A percentile compares a stretch with the other conserved stretches of the same genome.
Conservation (phyloP, 2,888 invertebrate species). For the Helobdella robusta region DNA sequence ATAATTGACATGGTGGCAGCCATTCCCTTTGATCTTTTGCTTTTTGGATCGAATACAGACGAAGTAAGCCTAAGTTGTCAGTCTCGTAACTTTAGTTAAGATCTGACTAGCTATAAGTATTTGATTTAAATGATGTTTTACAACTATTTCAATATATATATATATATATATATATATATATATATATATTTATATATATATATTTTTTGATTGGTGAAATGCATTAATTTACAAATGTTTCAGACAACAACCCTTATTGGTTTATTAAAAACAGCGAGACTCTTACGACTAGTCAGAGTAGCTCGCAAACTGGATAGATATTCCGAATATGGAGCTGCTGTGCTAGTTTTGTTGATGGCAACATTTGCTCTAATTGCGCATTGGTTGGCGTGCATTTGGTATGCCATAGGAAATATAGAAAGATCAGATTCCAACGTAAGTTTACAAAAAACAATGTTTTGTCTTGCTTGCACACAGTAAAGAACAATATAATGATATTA, state of each 20-base stretch:
- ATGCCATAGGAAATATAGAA: slow-evolving; percentile 72
- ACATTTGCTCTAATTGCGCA: slow-evolving; percentile 96
- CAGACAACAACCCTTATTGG: slow-evolving; percentile 97
- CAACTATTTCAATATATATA: background rate
- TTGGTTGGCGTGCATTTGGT: slow-evolving; percentile 98
- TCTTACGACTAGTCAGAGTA: slow-evolving; percentile 85
- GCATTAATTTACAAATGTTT: slow-evolving; percentile 38
- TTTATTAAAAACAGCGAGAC: slow-evolving; percentile 87
- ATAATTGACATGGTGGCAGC: slow-evolving; percentile 96
- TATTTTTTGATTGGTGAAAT: background rate
- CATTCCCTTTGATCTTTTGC: slow-evolving; percentile 92
- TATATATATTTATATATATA: background rate
- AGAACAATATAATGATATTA: background rate
- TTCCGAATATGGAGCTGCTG: slow-evolving; percentile 96
- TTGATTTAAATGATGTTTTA: background rate
- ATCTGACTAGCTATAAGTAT: too few species aligned
- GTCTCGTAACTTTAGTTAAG: slow-evolving; percentile 19
- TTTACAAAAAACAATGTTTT: too few species aligned
- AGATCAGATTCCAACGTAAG: slow-evolving; percentile 1
- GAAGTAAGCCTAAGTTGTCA: slow-evolving; percentile 68
- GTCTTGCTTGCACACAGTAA: background rate
- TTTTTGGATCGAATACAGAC: slow-evolving; percentile 85
- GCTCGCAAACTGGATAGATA: slow-evolving; percentile 95
- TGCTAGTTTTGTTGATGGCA: slow-evolving; percentile 80
- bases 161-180: background rate